phyloP scores from a whole-genome alignment of 2,113 vertebrate genomes.

The Lota lota region DNA sequence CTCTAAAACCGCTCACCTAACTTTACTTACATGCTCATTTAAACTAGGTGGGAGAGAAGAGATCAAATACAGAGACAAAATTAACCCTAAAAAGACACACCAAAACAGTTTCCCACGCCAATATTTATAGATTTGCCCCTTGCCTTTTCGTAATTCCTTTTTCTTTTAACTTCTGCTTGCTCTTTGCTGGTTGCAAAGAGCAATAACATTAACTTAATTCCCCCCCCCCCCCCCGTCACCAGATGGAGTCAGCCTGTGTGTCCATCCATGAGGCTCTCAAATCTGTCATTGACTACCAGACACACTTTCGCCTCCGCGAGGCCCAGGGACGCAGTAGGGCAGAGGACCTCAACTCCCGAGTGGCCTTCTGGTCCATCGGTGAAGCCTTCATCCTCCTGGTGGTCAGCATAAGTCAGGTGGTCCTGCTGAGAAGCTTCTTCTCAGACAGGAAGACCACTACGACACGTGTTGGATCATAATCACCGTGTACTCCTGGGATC shows the following conservation, averaged over 20 bases:
- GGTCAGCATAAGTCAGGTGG: conserved; percentile 96
- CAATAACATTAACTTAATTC: background rate
- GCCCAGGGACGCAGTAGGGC: conserved; percentile 96
- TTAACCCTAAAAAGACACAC: too few species aligned
- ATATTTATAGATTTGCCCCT: too few species aligned
- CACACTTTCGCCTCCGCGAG: conserved; percentile 93
- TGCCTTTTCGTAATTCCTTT: too few species aligned
- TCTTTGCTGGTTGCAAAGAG: too few species aligned
- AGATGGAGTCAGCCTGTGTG: conserved; percentile 98
- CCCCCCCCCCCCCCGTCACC: conserved; percentile 17
- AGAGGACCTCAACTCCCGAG: conserved; percentile 94
- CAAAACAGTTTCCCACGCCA: too few species aligned
- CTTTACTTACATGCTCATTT: too few species aligned
- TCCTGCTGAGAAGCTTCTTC: conserved; percentile 97
- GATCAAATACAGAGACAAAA: too few species aligned
- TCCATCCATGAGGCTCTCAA: conserved; percentile 97
- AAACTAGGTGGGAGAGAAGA: too few species aligned
- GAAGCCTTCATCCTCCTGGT: conserved; percentile 95
- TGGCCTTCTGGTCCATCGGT: conserved; percentile 96
- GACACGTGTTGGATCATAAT: conserved; percentile 93
- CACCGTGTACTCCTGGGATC: conserved; percentile 21
- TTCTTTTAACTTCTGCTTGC: too few species aligned
- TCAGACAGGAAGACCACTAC: conserved; percentile 97
- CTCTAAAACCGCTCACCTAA: too few species aligned
- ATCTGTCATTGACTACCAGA: conserved; percentile 96